These are phyloP conservation scores for Calidris pygmaea DNA, from an alignment of 2,113 vertebrate genomes.

Conservation along the genomic window DNA sequence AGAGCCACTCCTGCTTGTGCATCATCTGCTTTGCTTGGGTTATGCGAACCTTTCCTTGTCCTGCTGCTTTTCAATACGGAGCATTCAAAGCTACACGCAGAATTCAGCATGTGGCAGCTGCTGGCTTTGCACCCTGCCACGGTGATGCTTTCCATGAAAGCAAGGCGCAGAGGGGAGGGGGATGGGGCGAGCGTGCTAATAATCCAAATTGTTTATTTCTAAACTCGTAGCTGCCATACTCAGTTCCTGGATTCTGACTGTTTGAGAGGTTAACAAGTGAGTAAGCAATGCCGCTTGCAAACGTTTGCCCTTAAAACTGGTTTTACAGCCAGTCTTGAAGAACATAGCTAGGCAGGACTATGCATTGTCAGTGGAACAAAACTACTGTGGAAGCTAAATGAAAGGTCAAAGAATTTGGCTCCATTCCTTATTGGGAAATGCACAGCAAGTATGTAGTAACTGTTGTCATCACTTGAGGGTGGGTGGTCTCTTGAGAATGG, in stretches of 20 bases:
- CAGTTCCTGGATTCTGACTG: neutral
- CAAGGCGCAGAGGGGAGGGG: rapidly evolving
- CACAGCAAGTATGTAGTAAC: neutral
- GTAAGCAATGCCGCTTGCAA: neutral
- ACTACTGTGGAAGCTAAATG: neutral
- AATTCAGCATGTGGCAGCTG: neutral
- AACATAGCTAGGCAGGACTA: neutral
- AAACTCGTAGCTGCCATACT: neutral
- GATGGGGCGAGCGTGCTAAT: rapidly evolving
- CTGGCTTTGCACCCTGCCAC: neutral
- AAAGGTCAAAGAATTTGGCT: neutral
- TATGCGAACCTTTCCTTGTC: neutral
- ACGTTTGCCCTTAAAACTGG: neutral
- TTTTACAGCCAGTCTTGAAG: conserved; percentile 19
- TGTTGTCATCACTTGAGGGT: neutral
- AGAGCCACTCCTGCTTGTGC: neutral
- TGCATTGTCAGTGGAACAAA: neutral
- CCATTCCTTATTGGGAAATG: neutral
- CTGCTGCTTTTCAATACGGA: rapidly evolving
- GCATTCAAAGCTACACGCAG: neutral
- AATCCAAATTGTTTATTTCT: neutral
- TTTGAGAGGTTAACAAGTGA: neutral
- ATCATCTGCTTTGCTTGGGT: neutral
- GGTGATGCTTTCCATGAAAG: rapidly evolving
- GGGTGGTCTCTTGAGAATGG: neutral